A percentile compares a stretch with the other conserved stretches of the same genome.
phyloP scores from a whole-genome alignment of 2,113 vertebrate genomes.

The Orientallactaga bullata region DNA sequence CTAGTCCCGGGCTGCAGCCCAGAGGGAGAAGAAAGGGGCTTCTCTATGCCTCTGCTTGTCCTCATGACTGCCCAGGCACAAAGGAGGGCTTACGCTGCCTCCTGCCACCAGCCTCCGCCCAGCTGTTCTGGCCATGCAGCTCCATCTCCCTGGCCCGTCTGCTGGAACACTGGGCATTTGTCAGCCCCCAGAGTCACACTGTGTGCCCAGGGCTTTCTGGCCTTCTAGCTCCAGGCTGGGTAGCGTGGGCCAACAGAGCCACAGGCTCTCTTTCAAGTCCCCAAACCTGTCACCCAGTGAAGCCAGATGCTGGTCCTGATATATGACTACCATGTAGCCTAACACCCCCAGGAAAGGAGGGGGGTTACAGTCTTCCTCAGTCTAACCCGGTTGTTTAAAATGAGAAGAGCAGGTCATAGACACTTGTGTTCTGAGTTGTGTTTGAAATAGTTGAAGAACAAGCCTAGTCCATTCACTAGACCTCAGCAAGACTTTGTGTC shows the following conservation, averaged over 20 bases:
- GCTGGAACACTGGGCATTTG: constrained; percentile 72
- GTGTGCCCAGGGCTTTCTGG: constrained; percentile 57
- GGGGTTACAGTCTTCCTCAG: not conserved
- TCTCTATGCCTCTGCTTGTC: constrained; percentile 76
- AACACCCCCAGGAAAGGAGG: not conserved
- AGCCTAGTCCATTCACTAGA: not conserved
- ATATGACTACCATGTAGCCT: not conserved
- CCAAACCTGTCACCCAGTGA: not conserved
- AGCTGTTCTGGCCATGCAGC: constrained; percentile 76
- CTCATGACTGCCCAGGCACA: constrained; percentile 74
- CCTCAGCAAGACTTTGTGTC: not conserved
- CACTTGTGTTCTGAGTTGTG: not conserved
- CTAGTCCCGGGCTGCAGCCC: constrained; percentile 57
- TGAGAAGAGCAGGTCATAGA: not conserved
- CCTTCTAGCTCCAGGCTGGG: constrained; percentile 25
- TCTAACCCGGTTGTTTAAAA: not conserved
- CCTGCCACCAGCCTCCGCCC: constrained; percentile 82
- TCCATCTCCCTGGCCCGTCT: constrained; percentile 70
- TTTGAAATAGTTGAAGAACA: constrained; percentile 2
- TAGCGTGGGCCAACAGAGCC: not conserved
- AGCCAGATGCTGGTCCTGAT: not conserved
- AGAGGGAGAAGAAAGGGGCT: constrained; percentile 73
- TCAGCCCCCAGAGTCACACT: constrained; percentile 72
- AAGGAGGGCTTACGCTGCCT: constrained; percentile 74
- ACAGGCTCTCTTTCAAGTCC: constrained; percentile 41